Percentiles rank a stretch among this genome's conserved stretches.
These are phyloP conservation scores for Vanacampus margaritifer DNA, from an alignment of 2,113 vertebrate genomes.

Conservation along the genomic window DNA sequence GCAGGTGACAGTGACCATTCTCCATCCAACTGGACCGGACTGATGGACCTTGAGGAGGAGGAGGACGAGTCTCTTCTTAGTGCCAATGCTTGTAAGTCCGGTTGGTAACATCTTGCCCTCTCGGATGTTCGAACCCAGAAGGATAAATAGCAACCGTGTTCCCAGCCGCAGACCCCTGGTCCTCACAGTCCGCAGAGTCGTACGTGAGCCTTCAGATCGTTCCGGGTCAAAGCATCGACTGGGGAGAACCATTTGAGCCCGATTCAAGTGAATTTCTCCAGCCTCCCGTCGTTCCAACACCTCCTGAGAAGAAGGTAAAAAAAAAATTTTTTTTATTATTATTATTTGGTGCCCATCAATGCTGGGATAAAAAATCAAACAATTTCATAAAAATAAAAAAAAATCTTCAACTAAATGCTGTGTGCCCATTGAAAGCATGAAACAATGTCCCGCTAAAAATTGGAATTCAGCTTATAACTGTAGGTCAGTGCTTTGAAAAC, in stretches of 20 bases:
- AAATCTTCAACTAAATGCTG: too few species aligned
- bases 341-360: neutral
- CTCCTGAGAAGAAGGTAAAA: constrained; percentile 64
- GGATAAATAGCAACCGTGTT: constrained; percentile 13
- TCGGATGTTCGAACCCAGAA: neutral
- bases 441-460: too few species aligned
- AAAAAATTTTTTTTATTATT: too few species aligned
- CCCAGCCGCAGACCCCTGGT: constrained; percentile 54
- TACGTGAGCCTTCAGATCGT: constrained; percentile 57
- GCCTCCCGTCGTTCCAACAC: constrained; percentile 44
- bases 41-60: constrained; percentile 67
- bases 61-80: constrained; percentile 34
- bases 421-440: too few species aligned
- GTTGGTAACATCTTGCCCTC: neutral
- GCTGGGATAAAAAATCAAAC: neutral
- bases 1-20: constrained; percentile 15
- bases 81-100: constrained; percentile 40
- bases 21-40: constrained; percentile 64
- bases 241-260: constrained; percentile 56
- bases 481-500: too few species aligned
- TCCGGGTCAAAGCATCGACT: constrained; percentile 59
- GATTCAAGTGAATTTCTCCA: constrained; percentile 52
- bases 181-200: constrained; percentile 50
- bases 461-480: too few species aligned
- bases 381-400: too few species aligned